Evolutionary conservation across 1,140 invertebrate genomes (phyloP), one percentile per base, ranked within the genome.

Genomic region (Caenorhabditis tropicalis): DNA sequence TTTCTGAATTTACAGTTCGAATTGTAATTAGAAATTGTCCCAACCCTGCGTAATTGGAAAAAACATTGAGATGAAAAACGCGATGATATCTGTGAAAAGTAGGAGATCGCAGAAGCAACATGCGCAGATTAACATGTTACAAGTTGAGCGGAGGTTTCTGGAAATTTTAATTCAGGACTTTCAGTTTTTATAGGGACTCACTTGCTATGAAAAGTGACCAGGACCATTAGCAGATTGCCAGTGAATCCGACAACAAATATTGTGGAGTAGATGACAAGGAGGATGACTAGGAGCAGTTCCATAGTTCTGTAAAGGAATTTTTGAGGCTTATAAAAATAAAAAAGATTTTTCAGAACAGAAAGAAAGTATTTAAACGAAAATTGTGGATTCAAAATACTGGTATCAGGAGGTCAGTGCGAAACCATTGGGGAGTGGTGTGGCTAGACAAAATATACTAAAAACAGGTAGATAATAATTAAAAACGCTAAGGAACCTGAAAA

Each of bases 91-190:
- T 1, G 65, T 74, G 65, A 74, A 74, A 12, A 74, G n/a, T 1
- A 74, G 65, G 5, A 74, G n/a, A 43, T 74, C 65, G 43, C 65
- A 74, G 24, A 74, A 74, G n/a, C 65, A 74, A n/a, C 65, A 43
- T 0, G 36, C 65, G 43, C 65, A 74, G 12, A 74, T 74, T 21
- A 74, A 19, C 65, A 74, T 43, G 19, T 74, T 74, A 24, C 65
- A 74, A 43, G 43, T 74, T 39, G 65, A 74, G 16, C 65, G 33
- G 0, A 74, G 65, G 15, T 74, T 74, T 36, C 58, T 65, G 31
- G 29, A 58, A 58, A 51, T 16, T n/a, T 51, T n/a, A 51, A 51
- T 19, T 19, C 19, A 16, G 7, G 6, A 6, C 9, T 6, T 0
- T 19, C 7, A 27, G 24, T 29, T 27, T 29, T 24, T 29, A 29